Base-by-base conservation (phyloP, 2,888 invertebrate species). In the Oligia strigilis region DNA sequence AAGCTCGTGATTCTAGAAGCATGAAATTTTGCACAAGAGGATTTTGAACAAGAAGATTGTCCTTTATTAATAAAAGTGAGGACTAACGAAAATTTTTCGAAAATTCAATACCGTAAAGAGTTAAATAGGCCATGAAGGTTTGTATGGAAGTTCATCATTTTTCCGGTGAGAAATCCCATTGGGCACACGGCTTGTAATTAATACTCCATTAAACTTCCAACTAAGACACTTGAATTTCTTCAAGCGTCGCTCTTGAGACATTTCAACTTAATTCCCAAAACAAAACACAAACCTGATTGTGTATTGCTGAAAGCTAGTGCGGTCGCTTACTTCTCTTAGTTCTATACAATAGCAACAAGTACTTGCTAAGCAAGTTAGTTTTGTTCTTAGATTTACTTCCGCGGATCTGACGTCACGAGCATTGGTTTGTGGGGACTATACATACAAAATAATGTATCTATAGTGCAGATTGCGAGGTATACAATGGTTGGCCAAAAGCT, bases 311-410 rank as follows among this genome's bases (percentile, higher is more conserved):
- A 67, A 62, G 49, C 60, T n/a, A 52, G 52, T 36, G 49, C 19
- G 36, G 60, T n/a, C 6, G 8, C 36, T 78, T 67, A 60, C 36
- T 66, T 66, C 40, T 70, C 60, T 11, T 9, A 71, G 55, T 72
- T n/a, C 52, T 23, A 17, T 43, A 79, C 19, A 67, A 73, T 55
- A 80, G 43, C 62, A 70, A 69, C 52, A 46, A 78, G 60, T 78
- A 77, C 78, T 23, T 29, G 49, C 40, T 55, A 74, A 58, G 43
- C 36, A 75, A 60, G n/a, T 76, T 78, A 46, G 40, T 74, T 71
- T 71, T 71, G 58, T 78, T 77, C 29, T 40, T 60, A 23, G 52
- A 66, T 74, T 70, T 62, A 67, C 40, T 81, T 67, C 67, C 13
- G 62, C 23, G 29, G n/a, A 17, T 36, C 29, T 52, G 60, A 52